Conservation (phyloP, 2,113 vertebrate species). For the Lycaon pictus region DNA sequence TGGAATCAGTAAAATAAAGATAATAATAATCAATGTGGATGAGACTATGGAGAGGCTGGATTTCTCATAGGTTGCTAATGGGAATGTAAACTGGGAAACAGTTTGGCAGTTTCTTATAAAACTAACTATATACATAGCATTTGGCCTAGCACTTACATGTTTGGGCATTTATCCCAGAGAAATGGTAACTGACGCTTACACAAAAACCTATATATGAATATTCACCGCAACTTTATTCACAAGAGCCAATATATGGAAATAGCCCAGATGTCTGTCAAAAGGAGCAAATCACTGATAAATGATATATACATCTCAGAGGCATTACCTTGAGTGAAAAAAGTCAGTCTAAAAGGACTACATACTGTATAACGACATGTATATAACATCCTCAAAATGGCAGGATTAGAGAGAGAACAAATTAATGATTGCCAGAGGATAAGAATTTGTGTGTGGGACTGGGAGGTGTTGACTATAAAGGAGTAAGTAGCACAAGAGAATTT, state of each 20-base stretch:
- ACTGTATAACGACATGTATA: not conserved
- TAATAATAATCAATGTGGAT: not conserved
- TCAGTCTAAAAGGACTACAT: not conserved
- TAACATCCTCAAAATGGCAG: not conserved
- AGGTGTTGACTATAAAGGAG: not conserved
- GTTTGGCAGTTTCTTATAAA: not conserved
- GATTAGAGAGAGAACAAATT: not conserved
- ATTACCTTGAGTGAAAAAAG: not conserved
- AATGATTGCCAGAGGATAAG: not conserved
- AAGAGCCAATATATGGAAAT: not conserved
- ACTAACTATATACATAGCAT: not conserved
- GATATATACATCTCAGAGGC: not conserved
- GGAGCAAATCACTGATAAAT: not conserved
- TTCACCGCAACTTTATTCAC: not conserved
- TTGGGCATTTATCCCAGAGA: not conserved
- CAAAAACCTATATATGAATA: not conserved
- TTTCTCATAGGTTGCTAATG: not conserved
- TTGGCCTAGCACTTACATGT: not conserved
- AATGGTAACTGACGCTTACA: not conserved
- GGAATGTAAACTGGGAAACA: not conserved
- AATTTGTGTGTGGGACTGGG: not conserved
- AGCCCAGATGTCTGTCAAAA: conserved; percentile 1
- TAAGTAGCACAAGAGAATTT: not conserved
- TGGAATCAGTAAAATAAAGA: not conserved
- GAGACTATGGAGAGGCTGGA: not conserved